These are phyloP conservation scores for Lasioglossum baleicum DNA, from an alignment of 1,140 invertebrate genomes.

Conservation along the genomic window DNA sequence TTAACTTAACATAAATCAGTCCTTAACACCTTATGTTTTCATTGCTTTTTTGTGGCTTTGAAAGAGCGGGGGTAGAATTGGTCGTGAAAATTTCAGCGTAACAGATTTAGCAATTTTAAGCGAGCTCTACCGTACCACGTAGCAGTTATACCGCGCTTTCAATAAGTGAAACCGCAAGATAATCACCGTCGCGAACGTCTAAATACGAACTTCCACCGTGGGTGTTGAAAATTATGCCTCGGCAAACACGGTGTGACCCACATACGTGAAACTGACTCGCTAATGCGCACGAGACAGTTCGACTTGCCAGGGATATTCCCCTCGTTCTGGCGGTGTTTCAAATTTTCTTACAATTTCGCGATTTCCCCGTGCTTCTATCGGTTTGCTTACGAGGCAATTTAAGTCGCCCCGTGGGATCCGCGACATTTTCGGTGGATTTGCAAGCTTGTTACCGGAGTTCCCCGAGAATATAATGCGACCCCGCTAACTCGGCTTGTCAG, in stretches of 20 bases:
- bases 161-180: neutral
- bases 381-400: constrained; percentile 31
- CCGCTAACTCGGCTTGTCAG: constrained; percentile 15
- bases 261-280: neutral
- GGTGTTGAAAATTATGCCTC: neutral
- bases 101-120: too few relatives aligned
- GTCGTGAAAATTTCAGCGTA: too few relatives aligned
- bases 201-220: neutral
- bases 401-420: constrained; percentile 19
- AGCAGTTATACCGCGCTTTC: too few relatives aligned
- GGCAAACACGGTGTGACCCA: neutral
- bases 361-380: neutral
- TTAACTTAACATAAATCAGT: too few relatives aligned
- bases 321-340: constrained; percentile 24
- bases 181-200: neutral
- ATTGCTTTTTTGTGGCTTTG: too few relatives aligned
- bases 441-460: constrained; percentile 37
- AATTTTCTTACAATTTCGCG: constrained; percentile 27
- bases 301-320: neutral
- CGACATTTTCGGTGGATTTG: constrained; percentile 40
- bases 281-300: neutral
- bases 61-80: too few relatives aligned
- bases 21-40: too few relatives aligned
- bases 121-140: too few relatives aligned
- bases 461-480: neutral